Percentiles rank a stretch among this genome's conserved stretches.
phyloP scores from a whole-genome alignment of 2,797 vertebrate species.

The Limnodromus scolopaceus region DNA sequence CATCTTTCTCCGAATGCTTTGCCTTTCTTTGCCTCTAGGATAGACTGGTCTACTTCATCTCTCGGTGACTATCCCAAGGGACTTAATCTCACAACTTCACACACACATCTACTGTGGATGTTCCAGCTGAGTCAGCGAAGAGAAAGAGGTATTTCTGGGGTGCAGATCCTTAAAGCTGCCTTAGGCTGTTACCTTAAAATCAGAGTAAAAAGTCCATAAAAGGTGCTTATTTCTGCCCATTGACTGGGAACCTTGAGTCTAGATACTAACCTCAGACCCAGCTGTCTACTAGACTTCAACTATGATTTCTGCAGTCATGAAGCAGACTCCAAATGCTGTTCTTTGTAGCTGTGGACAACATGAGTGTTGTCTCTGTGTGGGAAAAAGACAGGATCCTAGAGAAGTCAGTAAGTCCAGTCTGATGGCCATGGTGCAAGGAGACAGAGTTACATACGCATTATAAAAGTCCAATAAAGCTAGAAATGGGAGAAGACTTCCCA shows the following conservation, averaged over 20 bases:
- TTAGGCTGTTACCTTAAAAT: neutral
- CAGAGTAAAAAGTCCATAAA: neutral
- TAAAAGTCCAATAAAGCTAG: neutral
- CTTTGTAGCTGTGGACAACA: neutral
- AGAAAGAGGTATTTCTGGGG: neutral
- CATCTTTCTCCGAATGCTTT: neutral
- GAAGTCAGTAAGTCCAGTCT: neutral
- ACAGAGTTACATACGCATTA: neutral
- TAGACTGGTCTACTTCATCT: neutral
- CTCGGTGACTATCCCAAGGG: neutral
- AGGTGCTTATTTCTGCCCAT: neutral
- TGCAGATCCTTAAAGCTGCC: neutral
- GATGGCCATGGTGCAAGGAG: neutral
- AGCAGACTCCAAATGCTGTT: neutral
- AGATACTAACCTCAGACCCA: neutral
- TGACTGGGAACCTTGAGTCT: neutral
- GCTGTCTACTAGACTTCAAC: neutral
- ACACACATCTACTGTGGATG: neutral
- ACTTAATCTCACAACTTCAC: neutral
- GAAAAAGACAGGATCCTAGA: neutral
- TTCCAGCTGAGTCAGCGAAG: neutral
- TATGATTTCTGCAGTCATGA: neutral
- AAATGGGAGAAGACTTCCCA: neutral
- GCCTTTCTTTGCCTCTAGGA: neutral
- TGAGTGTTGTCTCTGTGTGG: neutral